A percentile compares a stretch with the other conserved stretches of the same genome.
Conservation (phyloP, 2,113 vertebrate species). For the Dipodomys stephensi region DNA sequence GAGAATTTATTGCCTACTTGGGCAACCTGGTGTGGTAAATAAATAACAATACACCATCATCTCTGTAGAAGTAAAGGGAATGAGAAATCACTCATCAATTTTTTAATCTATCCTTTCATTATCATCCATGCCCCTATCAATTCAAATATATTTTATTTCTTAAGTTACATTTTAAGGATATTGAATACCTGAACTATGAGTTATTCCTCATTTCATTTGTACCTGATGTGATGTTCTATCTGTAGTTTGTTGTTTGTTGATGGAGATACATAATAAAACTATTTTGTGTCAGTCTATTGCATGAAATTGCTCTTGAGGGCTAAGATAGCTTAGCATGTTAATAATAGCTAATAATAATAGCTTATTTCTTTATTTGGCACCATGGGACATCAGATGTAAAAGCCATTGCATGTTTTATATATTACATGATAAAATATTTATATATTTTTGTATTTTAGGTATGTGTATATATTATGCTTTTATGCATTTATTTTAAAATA, state of each 20-base stretch:
- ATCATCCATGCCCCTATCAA: background rate
- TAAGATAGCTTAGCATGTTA: conserved; percentile 1
- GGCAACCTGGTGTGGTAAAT: background rate
- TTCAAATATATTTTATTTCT: conserved; percentile 13
- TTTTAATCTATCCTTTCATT: background rate
- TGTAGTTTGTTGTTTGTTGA: conserved; percentile 48
- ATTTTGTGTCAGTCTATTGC: conserved; percentile 21
- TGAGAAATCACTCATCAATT: background rate
- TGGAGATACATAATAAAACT: background rate
- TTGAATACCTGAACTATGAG: background rate
- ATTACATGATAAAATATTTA: too few species aligned
- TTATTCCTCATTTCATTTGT: conserved; percentile 48
- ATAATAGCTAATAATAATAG: conserved; percentile 22
- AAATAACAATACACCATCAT: background rate
- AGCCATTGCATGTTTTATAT: background rate
- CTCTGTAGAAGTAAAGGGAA: background rate
- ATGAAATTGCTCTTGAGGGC: conserved; percentile 15
- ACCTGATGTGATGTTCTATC: background rate
- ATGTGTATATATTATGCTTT: too few species aligned
- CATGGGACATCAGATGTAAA: conserved; percentile 14
- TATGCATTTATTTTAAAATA: too few species aligned
- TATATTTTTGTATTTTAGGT: too few species aligned
- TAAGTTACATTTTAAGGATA: conserved; percentile 1
- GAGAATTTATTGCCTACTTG: background rate
- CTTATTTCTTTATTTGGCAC: conserved; percentile 32